Percentiles rank a stretch among this genome's conserved stretches.
phyloP scores from a whole-genome alignment of 1,140 invertebrate species.

The Cylas formicarius region DNA sequence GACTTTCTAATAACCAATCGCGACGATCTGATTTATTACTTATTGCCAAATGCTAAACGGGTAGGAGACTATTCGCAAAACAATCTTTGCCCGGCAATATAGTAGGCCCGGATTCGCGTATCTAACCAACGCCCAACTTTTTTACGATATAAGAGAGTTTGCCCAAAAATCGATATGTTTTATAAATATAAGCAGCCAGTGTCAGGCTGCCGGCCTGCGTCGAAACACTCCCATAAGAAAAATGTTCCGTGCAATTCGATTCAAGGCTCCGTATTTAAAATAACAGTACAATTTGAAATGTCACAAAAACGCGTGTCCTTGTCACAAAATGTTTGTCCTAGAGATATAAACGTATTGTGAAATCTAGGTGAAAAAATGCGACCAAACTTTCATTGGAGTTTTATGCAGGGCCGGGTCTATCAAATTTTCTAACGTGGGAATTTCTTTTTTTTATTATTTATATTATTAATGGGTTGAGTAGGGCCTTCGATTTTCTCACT shows the following conservation, averaged over 20 bases:
- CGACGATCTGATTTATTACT: too few species aligned
- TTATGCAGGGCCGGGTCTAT: background rate
- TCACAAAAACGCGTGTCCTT: constrained; percentile 16
- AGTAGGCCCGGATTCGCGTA: constrained; percentile 15
- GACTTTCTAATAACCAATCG: too few species aligned
- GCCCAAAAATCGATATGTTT: constrained; percentile 38
- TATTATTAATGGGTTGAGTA: too few species aligned
- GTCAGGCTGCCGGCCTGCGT: too few species aligned
- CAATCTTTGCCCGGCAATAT: too few species aligned
- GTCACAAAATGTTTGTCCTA: constrained; percentile 14
- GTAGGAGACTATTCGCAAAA: too few species aligned
- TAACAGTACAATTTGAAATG: constrained; percentile 12
- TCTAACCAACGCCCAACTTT: constrained; percentile 40
- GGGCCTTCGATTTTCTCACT: too few species aligned
- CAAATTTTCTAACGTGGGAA: background rate
- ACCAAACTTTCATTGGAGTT: constrained; percentile 12
- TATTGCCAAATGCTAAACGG: too few species aligned
- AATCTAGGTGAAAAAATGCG: constrained; percentile 18
- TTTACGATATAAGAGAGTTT: constrained; percentile 31
- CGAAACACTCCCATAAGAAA: constrained; percentile 8
- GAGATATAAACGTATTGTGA: constrained; percentile 8
- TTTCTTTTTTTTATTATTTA: constrained; percentile 1
- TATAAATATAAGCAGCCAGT: too few species aligned
- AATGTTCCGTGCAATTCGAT: constrained; percentile 13
- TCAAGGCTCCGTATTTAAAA: constrained; percentile 21